Conservation (phyloP, 2,113 vertebrate species). For the Triplophysa siluroides region DNA sequence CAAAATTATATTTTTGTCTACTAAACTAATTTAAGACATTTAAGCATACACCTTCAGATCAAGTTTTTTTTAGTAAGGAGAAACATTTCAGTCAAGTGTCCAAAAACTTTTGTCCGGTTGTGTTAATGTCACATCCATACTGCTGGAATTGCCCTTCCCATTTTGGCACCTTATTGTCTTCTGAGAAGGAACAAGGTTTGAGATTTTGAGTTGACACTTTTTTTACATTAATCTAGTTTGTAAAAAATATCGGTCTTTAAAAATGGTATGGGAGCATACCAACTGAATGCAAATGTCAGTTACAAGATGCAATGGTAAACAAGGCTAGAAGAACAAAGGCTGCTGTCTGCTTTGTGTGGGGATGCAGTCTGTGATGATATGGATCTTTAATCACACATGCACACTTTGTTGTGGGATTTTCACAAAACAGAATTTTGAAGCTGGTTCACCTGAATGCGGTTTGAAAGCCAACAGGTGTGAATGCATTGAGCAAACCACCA, state of each 20-base stretch:
- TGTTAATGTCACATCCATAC: too few species aligned
- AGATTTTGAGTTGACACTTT: background rate
- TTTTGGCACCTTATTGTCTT: background rate
- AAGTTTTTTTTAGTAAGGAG: too few species aligned
- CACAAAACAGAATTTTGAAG: background rate
- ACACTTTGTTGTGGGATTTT: constrained; percentile 37
- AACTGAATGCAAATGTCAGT: constrained; percentile 24
- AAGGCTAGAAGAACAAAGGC: constrained; percentile 41
- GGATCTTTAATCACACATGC: constrained; percentile 49
- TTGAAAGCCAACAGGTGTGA: background rate
- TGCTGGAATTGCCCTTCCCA: background rate
- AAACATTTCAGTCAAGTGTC: too few species aligned
- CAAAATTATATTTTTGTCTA: too few species aligned
- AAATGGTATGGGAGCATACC: too few species aligned
- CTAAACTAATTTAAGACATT: too few species aligned
- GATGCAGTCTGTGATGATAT: background rate
- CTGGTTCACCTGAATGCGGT: constrained; percentile 30
- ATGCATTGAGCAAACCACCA: background rate
- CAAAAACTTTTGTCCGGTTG: too few species aligned
- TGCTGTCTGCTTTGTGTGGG: constrained; percentile 12
- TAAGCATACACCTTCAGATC: too few species aligned
- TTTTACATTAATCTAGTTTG: background rate
- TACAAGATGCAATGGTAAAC: constrained; percentile 17
- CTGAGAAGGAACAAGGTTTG: background rate
- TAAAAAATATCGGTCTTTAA: background rate